A percentile compares a stretch with the other conserved stretches of the same genome.
Conservation (phyloP, 2,797 vertebrate species). For the Chlorospingus flavigularis region DNA sequence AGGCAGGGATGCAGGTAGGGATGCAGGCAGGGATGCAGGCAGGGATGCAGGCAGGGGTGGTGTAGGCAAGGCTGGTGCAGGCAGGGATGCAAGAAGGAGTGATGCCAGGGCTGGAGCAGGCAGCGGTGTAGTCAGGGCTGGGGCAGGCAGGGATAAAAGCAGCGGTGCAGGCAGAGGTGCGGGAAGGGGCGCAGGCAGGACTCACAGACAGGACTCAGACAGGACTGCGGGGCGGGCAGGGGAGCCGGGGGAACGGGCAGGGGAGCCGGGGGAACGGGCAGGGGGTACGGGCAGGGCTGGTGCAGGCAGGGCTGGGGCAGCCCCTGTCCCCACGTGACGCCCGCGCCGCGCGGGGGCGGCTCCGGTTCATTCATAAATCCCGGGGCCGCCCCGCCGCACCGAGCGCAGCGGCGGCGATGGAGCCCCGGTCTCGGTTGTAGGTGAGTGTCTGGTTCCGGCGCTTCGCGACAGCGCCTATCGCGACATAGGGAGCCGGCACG, state of each 20-base stretch:
- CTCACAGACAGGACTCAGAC: neutral
- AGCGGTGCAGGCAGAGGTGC: neutral
- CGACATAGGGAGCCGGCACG: neutral
- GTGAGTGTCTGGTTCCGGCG: neutral
- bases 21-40: no score
- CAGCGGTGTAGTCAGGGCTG: neutral
- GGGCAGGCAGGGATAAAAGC: neutral
- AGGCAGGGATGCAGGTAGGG: no score
- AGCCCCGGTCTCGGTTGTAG: constrained; percentile 22
- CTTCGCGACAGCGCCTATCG: neutral
- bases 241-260: neutral
- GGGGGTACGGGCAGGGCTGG: neutral
- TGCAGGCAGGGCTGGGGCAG: neutral
- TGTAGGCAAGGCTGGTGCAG: no score
- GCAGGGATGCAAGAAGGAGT: no score
- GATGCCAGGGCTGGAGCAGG: no score
- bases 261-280: neutral
- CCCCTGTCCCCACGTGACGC: constrained; percentile 37
- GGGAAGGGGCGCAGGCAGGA: neutral
- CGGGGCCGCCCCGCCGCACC: constrained; percentile 39
- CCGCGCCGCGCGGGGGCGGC: constrained; percentile 54
- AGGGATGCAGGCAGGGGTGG: neutral
- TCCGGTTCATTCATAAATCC: constrained; percentile 61
- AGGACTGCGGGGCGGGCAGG: neutral
- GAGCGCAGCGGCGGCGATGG: constrained; percentile 51